Percentiles rank a stretch among this genome's conserved stretches.
Evolutionary conservation across 2,888 invertebrate genomes (phyloP).

Genomic region (Diadromus collaris): DNA sequence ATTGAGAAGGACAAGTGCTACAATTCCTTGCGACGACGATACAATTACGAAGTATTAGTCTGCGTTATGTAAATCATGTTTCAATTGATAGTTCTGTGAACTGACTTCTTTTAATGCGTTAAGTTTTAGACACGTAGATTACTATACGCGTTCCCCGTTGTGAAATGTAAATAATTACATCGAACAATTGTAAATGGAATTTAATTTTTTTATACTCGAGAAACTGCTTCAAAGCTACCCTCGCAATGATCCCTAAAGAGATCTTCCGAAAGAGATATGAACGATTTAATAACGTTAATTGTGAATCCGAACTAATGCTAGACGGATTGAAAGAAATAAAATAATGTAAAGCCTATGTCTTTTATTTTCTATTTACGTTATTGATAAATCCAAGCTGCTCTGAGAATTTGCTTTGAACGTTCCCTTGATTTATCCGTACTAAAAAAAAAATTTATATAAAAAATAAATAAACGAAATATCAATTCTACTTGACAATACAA

Average conservation of each 20-base stretch:
- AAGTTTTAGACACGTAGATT: slow-evolving; percentile 23
- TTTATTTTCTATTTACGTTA: slow-evolving; percentile 20
- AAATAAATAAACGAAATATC: neutral
- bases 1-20: slow-evolving; percentile 2
- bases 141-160: slow-evolving; percentile 5
- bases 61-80: slow-evolving; percentile 30
- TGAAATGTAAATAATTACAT: slow-evolving; percentile 33
- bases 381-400: slow-evolving; percentile 21
- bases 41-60: slow-evolving; percentile 22
- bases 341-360: slow-evolving; percentile 12
- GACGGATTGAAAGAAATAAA: slow-evolving; percentile 27
- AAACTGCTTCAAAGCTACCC: slow-evolving; percentile 16
- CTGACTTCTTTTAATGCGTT: slow-evolving; percentile 8
- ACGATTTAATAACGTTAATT: neutral
- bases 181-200: slow-evolving; percentile 31
- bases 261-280: neutral
- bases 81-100: slow-evolving; percentile 32
- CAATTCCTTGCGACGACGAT: slow-evolving; percentile 11
- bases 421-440: slow-evolving; percentile 49
- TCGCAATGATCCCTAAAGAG: slow-evolving; percentile 20
- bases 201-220: slow-evolving; percentile 21
- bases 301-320: neutral
- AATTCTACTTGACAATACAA: slow-evolving; percentile 13
- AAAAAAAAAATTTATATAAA: slow-evolving; percentile 19
- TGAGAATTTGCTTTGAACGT: slow-evolving; percentile 26